Percentiles rank a stretch among this genome's conserved stretches.
Evolutionary conservation across 2,888 invertebrate species (phyloP).

Genomic region (Tridacna crocea): DNA sequence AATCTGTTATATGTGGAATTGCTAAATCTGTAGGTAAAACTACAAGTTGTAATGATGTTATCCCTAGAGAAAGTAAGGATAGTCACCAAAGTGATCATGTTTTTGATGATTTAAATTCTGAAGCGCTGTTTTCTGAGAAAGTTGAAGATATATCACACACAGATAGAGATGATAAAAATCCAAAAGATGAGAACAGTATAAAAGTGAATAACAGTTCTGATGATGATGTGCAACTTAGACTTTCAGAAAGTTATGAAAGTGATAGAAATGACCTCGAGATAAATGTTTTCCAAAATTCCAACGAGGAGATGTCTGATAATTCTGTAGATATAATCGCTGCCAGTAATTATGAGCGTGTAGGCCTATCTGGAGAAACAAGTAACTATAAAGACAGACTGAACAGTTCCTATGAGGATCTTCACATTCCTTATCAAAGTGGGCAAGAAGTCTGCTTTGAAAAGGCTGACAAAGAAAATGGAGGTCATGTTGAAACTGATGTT

Average conservation of each 20-base stretch:
- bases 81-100: background rate
- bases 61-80: background rate
- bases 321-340: conserved; percentile 69
- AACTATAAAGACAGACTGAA: conserved; percentile 30
- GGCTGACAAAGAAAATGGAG: conserved; percentile 28
- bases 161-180: background rate
- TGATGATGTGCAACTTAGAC: conserved; percentile 1
- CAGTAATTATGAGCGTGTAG: conserved; percentile 74
- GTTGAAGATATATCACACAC: background rate
- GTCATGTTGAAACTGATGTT: background rate
- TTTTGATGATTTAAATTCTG: conserved; percentile 11
- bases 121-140: conserved; percentile 34
- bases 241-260: conserved; percentile 16
- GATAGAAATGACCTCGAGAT: conserved; percentile 47
- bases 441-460: conserved; percentile 65
- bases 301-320: conserved; percentile 50
- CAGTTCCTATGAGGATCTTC: conserved; percentile 63
- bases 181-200: background rate
- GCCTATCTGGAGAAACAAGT: conserved; percentile 58
- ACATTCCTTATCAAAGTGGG: conserved; percentile 70
- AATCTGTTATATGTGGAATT: conserved; percentile 21
- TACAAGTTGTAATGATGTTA: background rate
- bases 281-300: conserved; percentile 48
- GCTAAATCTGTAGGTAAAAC: background rate
- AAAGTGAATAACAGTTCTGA: background rate